phyloP scores from a whole-genome alignment of 1,140 invertebrate species.

The Chymomyza costata region DNA sequence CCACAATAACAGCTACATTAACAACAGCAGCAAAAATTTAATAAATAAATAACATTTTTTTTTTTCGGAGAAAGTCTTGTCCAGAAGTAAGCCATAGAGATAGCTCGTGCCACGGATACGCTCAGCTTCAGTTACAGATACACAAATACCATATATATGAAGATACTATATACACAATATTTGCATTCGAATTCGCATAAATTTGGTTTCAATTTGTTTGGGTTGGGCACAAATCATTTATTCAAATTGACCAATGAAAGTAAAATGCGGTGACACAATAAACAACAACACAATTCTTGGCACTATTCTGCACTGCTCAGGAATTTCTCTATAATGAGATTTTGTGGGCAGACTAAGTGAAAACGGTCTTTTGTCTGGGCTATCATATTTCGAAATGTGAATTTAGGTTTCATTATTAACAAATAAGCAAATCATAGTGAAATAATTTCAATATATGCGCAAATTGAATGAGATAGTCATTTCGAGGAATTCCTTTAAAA shows the following conservation, averaged over 20 bases:
- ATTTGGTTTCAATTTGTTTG: slow-evolving; percentile 8
- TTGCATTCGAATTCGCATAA: slow-evolving; percentile 30
- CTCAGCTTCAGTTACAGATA: slow-evolving; percentile 50
- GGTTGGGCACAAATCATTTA: slow-evolving; percentile 15
- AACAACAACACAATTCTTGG: too few species aligned
- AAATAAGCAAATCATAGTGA: too few species aligned
- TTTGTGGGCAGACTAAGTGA: too few species aligned
- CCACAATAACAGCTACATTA: slow-evolving; percentile 40
- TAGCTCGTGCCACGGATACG: too few species aligned
- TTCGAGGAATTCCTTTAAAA: too few species aligned
- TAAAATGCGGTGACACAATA: slow-evolving; percentile 48
- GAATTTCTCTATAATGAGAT: too few species aligned
- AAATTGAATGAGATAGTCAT: too few species aligned
- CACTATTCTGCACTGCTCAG: too few species aligned
- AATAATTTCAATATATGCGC: too few species aligned
- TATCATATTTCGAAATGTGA: too few species aligned
- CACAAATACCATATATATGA: slow-evolving; percentile 3
- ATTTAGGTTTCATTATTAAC: too few species aligned
- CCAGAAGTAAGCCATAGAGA: slow-evolving; percentile 60
- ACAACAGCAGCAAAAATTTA: slow-evolving; percentile 62
- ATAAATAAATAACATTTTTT: slow-evolving; percentile 70
- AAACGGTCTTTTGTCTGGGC: too few species aligned
- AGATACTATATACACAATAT: slow-evolving; percentile 11
- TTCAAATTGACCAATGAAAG: slow-evolving; percentile 41
- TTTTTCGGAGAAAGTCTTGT: slow-evolving; percentile 66